Base-by-base conservation (phyloP, 92 coral and sea anemone species). In the Scolanthus callimorphus region DNA sequence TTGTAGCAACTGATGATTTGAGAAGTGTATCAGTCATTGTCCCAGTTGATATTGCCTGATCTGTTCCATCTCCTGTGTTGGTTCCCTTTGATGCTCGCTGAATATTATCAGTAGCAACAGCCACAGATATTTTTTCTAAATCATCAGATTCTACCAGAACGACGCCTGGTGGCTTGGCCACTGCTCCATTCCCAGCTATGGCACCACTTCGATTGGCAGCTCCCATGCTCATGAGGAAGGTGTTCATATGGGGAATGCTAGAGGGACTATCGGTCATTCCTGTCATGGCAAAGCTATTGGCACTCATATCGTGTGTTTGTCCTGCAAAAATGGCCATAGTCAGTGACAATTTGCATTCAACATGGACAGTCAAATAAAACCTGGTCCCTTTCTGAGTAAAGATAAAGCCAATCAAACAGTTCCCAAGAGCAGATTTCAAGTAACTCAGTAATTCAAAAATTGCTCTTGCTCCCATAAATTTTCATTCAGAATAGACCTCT, bases 11-110 rank as follows among this genome's bases (percentile, higher is more conserved):
- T 11, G 86, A 77, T 15, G 88, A 75, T 47, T 68, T 67, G 73
- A 76, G 78, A 50, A 87, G 50, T 6, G 96, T 82, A 29, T 87
- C 96, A 3, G 96, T 87, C 96, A 87, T 87, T 59, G 96, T 87
- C 15, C 96, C 96, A 4, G 73, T 57, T 0, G 96, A 87, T 39
- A 39, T 71, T 19, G 31, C 20, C 29, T 20, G 23, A 23, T 60
- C 74, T 15, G 71, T 27, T 29, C 22, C 50, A 46, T 63, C 80
- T 34, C 83, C 90, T 19, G 96, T 87, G 55, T 83, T 87, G 0
- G 96, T 87, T 1, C 80, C 90, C n/a, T 84, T 83, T 0, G 85
- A 62, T 49, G 85, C 77, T 60, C 73, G 71, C 17, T 67, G 65
- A 45, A 87, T 82, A 31, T 66, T 88, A 17, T 87, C 96, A 1